These are phyloP conservation scores for Geodia barretti DNA, from an alignment of 37 sponge, comb jelly and placozoan genomes.

Conservation along the genomic window DNA sequence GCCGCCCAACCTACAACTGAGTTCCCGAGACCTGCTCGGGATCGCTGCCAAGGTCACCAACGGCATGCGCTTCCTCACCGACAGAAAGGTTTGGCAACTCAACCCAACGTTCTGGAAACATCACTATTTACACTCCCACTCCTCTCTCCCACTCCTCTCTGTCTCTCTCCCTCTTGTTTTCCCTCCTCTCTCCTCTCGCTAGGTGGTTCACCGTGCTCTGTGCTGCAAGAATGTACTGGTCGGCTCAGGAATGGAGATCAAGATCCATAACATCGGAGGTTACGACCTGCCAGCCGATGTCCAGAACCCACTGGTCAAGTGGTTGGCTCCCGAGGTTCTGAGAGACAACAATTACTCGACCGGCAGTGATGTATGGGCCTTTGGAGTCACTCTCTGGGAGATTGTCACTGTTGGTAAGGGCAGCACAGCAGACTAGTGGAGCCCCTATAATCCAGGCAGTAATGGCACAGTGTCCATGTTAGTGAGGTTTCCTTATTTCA, in stretches of 20 bases:
- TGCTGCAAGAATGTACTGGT: slow-evolving; percentile 78
- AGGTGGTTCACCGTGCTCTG: slow-evolving; percentile 71
- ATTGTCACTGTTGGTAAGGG: slow-evolving; percentile 70
- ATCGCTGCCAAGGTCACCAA: slow-evolving; percentile 63
- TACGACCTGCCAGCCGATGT: slow-evolving; percentile 27
- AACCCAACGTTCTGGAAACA: neutral
- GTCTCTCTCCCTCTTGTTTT: neutral
- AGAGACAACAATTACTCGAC: slow-evolving; percentile 43
- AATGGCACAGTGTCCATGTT: no score
- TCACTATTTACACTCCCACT: neutral
- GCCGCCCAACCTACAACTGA: slow-evolving; percentile 44
- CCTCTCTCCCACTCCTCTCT: neutral
- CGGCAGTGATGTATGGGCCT: slow-evolving; percentile 78
- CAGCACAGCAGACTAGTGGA: no score
- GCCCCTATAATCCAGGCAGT: slow-evolving; percentile 35
- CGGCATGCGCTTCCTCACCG: slow-evolving; percentile 76
- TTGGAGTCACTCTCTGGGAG: slow-evolving; percentile 81
- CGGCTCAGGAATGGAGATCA: slow-evolving; percentile 65
- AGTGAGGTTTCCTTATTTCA: no score
- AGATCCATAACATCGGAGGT: slow-evolving; percentile 64
- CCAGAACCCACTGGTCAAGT: slow-evolving; percentile 35
- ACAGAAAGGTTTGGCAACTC: slow-evolving; percentile 42
- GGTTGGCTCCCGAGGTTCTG: slow-evolving; percentile 71
- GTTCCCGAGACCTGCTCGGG: slow-evolving; percentile 58
- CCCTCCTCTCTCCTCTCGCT: neutral